phyloP scores from a whole-genome alignment of 2,797 vertebrate species.

The Erethizon dorsatum region DNA sequence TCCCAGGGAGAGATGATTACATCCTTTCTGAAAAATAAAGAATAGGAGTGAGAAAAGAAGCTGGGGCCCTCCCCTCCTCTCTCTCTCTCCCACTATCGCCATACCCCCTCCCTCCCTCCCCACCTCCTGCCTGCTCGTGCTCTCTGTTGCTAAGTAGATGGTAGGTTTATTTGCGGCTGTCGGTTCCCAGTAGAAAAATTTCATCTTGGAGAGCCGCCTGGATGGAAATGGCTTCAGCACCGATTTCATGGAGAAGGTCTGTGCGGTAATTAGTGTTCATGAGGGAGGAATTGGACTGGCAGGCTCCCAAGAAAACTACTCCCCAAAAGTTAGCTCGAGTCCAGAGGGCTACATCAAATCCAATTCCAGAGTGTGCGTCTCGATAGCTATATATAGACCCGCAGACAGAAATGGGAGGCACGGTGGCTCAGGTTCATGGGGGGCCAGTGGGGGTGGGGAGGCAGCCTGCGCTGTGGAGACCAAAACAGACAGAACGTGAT shows the following conservation, averaged over 20 bases:
- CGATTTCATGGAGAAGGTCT: conserved; percentile 88
- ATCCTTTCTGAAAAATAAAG: conserved; percentile 86
- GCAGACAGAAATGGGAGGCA: conserved; percentile 46
- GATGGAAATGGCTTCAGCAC: conserved; percentile 87
- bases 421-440: background rate
- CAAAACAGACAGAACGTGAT: background rate
- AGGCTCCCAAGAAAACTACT: conserved; percentile 81
- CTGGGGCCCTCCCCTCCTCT: conserved; percentile 9
- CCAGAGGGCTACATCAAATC: conserved; percentile 49
- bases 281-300: conserved; percentile 83
- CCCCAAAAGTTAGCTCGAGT: conserved; percentile 82
- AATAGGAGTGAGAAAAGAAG: conserved; percentile 74
- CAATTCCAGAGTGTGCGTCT: conserved; percentile 74
- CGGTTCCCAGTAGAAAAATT: conserved; percentile 89
- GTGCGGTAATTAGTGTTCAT: conserved; percentile 86
- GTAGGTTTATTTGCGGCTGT: conserved; percentile 88
- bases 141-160: conserved; percentile 90
- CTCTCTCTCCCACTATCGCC: conserved; percentile 35
- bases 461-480: background rate
- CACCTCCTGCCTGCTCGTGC: conserved; percentile 86
- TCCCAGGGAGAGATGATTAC: conserved; percentile 82
- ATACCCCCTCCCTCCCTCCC: background rate
- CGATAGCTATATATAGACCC: conserved; percentile 83
- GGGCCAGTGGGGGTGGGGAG: conserved; percentile 27
- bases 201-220: conserved; percentile 88